Evolutionary conservation across 1,140 invertebrate genomes (phyloP).

Genomic region (Cydia pomonella): DNA sequence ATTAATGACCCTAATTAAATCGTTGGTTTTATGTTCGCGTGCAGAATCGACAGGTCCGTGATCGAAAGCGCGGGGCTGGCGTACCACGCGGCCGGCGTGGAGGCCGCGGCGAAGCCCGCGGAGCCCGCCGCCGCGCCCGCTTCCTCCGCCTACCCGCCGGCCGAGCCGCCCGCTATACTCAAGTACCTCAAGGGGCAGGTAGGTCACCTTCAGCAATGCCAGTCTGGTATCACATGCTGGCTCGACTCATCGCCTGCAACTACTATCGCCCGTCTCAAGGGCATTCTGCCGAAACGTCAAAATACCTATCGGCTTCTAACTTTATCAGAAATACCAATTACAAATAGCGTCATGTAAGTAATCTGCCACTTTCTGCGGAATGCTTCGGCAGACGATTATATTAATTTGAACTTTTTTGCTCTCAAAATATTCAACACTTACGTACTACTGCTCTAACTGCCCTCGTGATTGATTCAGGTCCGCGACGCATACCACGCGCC

Average conservation of each 20-base stretch:
- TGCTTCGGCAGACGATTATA: not conserved
- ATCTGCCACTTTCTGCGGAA: too few species aligned
- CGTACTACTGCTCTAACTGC: constrained; percentile 8
- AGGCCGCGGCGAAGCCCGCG: constrained; percentile 47
- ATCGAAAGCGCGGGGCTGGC: constrained; percentile 72
- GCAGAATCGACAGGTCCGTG: constrained; percentile 75
- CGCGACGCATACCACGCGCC: constrained; percentile 86
- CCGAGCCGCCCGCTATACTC: constrained; percentile 86
- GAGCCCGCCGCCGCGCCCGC: constrained; percentile 44
- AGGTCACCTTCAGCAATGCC: not conserved
- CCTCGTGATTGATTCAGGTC: constrained; percentile 83
- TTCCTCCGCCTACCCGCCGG: constrained; percentile 57
- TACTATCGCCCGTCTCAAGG: too few species aligned
- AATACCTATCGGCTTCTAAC: too few species aligned
- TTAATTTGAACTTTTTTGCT: not conserved
- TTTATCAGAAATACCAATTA: too few species aligned
- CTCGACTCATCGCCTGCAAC: too few species aligned
- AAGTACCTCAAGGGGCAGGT: constrained; percentile 94
- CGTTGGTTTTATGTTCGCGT: constrained; percentile 29
- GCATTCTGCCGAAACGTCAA: too few species aligned
- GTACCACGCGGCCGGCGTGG: constrained; percentile 63
- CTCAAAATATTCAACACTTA: not conserved
- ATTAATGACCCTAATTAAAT: not conserved
- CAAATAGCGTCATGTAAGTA: too few species aligned
- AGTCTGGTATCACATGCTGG: too few species aligned